Evolutionary conservation across 2,888 invertebrate genomes (phyloP), one percentile per base, ranked within the genome.

Genomic region (Allophyes oxyacanthae): DNA sequence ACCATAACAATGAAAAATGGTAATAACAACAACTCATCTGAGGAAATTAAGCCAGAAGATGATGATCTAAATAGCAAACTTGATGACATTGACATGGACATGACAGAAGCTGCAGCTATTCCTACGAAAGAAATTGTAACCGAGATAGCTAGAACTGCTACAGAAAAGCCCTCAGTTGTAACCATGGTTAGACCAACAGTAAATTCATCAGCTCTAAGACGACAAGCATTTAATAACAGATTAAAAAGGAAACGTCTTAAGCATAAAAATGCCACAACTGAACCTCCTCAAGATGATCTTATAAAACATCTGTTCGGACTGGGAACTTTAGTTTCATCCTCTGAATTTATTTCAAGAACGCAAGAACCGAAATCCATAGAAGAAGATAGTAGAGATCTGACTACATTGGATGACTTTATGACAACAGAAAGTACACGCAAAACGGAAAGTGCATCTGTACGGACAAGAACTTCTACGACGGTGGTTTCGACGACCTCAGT

Each of bases 261-360:
- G 72, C 86, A 87, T 52, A 94, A 89, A 72, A 81, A 76, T 69
- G 75, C 83, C 45, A 84, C 88, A 13, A 85, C 90, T 75, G 87
- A 94, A 88, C 37, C 91, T 68, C 82, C 93, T 75, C 75, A 82
- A 64, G 87, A 89, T 40, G 82, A 87, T 58, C 60, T 82, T 42
- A 76, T 88, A 51, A 87, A 87, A 73, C 87, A 90, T 70, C 73
- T 89, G 28, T 88, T 86, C 52, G 88, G 86, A 36, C 83, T 87
- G 72, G 85, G 88, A 10, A 87, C 88, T 75, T 83, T 90, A 69
- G 87, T 91, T 30, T 88, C 92, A 26, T 90, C 93, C 36, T 89
- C 93, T 0, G 90, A 93, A 78, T 91, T 92, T 72, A 88, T 91
- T 55, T 83, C 86, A 34, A 86, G 81, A 77, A 84, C 87, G 6